A percentile compares a stretch with the other conserved stretches of the same genome.
Evolutionary conservation across 2,888 invertebrate species (phyloP).

Genomic region (Brachyopa scutellaris): DNA sequence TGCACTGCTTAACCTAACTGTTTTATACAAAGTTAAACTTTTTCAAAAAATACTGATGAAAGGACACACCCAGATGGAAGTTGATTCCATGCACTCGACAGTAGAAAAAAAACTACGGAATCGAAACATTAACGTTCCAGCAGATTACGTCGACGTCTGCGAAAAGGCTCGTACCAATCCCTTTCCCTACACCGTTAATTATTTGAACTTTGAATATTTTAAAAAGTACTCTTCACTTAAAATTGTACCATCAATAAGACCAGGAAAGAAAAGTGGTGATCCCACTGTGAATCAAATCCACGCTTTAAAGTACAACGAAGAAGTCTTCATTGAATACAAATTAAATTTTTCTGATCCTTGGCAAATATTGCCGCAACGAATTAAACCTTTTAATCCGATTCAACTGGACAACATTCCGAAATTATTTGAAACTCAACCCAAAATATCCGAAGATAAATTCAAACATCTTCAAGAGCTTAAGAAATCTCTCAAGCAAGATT

Average conservation of each 20-base stretch:
- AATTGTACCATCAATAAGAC: conserved; percentile 6
- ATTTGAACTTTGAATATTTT: conserved; percentile 7
- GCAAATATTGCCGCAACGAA: background rate
- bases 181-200: conserved; percentile 15
- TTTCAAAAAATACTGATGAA: background rate
- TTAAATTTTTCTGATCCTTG: conserved; percentile 24
- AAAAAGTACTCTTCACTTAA: too few relatives aligned
- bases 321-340: conserved; percentile 22
- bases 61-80: conserved; percentile 20
- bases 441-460: conserved; percentile 21
- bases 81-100: conserved; percentile 23
- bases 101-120: conserved; percentile 24
- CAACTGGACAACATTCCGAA: conserved; percentile 3
- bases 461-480: conserved; percentile 30
- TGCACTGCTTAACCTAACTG: background rate
- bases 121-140: conserved; percentile 18
- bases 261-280: conserved; percentile 25
- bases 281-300: conserved; percentile 24
- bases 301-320: conserved; percentile 14
- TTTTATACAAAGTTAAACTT: background rate
- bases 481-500: conserved; percentile 20
- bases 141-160: conserved; percentile 14
- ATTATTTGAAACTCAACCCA: conserved; percentile 22
- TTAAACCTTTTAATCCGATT: conserved; percentile 8
- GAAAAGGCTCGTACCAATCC: conserved; percentile 9